Conservation (phyloP, 2,888 invertebrate genomes). For the Heliothis peltigera region DNA sequence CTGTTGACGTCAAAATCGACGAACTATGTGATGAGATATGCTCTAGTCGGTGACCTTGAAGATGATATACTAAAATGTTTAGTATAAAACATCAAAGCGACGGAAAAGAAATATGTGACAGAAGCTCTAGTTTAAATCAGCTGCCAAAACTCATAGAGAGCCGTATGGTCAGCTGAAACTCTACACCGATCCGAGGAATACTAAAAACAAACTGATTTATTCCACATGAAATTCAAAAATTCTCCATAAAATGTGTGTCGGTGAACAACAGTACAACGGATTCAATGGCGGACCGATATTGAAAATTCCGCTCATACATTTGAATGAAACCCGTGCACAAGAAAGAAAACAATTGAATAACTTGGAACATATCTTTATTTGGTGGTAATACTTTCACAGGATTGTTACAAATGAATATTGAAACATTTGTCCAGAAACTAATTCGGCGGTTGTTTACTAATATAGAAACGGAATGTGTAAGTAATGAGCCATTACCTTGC, state of each 20-base stretch:
- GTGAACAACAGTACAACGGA: conserved; percentile 29
- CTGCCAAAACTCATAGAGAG: conserved; percentile 39
- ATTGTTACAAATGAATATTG: no score
- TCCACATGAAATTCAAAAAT: conserved; percentile 37
- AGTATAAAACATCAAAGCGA: conserved; percentile 44
- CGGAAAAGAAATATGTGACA: conserved; percentile 33
- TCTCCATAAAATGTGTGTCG: conserved; percentile 37
- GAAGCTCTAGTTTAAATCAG: conserved; percentile 36
- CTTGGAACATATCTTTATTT: conserved; percentile 39
- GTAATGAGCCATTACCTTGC: background rate
- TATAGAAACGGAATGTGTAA: conserved; percentile 13
- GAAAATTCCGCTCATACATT: conserved; percentile 55
- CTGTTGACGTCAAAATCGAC: conserved; percentile 18
- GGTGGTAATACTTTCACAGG: conserved; percentile 30
- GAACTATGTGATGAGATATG: conserved; percentile 13
- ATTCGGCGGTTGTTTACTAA: conserved; percentile 20
- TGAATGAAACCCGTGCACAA: conserved; percentile 37
- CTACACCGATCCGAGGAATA: conserved; percentile 20
- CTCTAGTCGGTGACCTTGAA: conserved; percentile 17
- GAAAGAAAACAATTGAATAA: conserved; percentile 50
- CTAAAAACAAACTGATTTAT: conserved; percentile 20
- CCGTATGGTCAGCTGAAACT: conserved; percentile 28
- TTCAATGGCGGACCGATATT: conserved; percentile 49
- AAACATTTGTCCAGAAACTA: background rate
- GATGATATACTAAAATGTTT: no score